Base-by-base conservation (phyloP, 2,888 invertebrate species). In the Spodoptera exigua region DNA sequence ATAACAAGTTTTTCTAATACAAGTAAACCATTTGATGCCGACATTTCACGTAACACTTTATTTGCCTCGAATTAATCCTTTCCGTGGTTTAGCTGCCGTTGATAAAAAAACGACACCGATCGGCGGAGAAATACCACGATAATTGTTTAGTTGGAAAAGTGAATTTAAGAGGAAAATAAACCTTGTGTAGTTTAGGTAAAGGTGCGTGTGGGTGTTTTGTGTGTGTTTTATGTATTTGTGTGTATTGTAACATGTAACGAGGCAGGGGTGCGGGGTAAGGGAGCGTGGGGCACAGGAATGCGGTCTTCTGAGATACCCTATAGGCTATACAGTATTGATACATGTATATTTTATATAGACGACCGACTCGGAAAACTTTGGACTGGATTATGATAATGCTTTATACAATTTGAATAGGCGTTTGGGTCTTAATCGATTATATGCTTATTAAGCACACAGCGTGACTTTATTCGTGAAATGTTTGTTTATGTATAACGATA, bases 51-150 rank as follows among this genome's bases (percentile, higher is more conserved):
- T 82, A 86, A 86, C 84, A 85, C 84, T 86, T 88, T 90, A 90
- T 91, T 91, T 90, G 84, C 88, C 84, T 89, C 86, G 85, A 92
- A 92, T 92, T 90, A 92, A 92, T 91, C 91, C 89, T 90, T 91
- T 90, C 89, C 90, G 88, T 85, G 87, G 90, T 90, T 91, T 90
- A 84, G 88, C 83, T 78, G 86, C 81, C 67, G 81, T 76, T 66
- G 81, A 80, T 83, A 88, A 91, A 91, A 88, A 90, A 90, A 91
- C 85, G 82, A 89, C 86, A 79, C 81, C 85, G 84, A 88, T 89
- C 85, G 83, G 71, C 80, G 80, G 63, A 81, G 79, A 83, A 75
- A 70, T 52, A 70, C 80, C 70, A 80, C 35, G 14, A 68, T 77
- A 63, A n/a, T n/a, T 58, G 55, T 64, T 32, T 63, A 35, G 34